A percentile compares a stretch with the other conserved stretches of the same genome.
phyloP scores from a whole-genome alignment of 2,797 vertebrate species.

The Cuculus canorus region DNA sequence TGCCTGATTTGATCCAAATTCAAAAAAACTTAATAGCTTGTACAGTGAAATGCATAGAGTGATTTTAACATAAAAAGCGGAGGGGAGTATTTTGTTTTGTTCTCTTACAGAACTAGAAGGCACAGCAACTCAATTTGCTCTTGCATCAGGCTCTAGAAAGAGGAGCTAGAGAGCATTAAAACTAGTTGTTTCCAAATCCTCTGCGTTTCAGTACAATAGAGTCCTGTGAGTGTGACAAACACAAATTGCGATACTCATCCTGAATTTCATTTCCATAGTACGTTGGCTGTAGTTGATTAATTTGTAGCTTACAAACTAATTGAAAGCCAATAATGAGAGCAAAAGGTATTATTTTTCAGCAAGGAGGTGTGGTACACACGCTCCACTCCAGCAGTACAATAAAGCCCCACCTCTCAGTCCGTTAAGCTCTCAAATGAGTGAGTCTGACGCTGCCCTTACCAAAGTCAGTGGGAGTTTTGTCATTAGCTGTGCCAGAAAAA shows the following conservation, averaged over 20 bases:
- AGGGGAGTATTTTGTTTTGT: neutral
- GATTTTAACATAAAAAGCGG: slow-evolving; percentile 6
- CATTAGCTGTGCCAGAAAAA: neutral
- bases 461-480: neutral
- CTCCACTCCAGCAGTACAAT: neutral
- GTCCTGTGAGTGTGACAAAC: slow-evolving; percentile 51
- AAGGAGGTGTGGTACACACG: neutral
- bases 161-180: slow-evolving; percentile 19
- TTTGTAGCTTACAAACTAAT: slow-evolving; percentile 28
- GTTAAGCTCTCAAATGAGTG: neutral
- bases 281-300: slow-evolving; percentile 25
- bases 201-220: neutral
- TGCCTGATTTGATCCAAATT: slow-evolving; percentile 41
- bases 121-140: slow-evolving; percentile 11
- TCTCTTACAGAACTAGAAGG: slow-evolving; percentile 15
- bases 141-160: slow-evolving; percentile 10
- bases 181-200: slow-evolving; percentile 20
- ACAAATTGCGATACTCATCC: slow-evolving; percentile 26
- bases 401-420: neutral
- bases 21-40: slow-evolving; percentile 10
- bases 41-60: neutral
- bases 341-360: neutral
- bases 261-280: slow-evolving; percentile 10
- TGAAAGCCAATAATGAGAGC: neutral
- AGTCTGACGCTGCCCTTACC: neutral